Conservation (phyloP, 2,113 vertebrate genomes). For the Grammomys surdaster region DNA sequence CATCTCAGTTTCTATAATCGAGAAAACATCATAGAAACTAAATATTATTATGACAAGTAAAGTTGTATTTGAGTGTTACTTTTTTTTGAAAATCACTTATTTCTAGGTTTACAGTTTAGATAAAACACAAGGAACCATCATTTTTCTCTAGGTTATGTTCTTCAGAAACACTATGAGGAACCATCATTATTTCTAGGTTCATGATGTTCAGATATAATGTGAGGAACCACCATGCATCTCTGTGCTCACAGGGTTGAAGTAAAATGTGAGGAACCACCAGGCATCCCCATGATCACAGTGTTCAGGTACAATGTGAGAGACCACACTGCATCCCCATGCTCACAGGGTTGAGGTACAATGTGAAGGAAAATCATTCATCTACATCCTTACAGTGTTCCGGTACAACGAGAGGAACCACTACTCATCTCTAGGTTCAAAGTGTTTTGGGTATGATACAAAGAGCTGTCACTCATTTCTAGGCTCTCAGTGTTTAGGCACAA, state of each 20-base stretch:
- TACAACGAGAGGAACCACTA: not conserved
- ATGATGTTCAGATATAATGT: not conserved
- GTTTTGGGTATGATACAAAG: not conserved
- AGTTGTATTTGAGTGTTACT: not conserved
- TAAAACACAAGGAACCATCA: not conserved
- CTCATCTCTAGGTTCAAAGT: not conserved
- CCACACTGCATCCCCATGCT: too few relatives aligned
- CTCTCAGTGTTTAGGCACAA: constrained; percentile 66
- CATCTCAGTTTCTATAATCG: not conserved
- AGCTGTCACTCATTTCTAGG: constrained; percentile 44
- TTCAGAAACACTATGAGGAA: not conserved
- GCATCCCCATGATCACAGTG: not conserved
- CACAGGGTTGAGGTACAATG: not conserved
- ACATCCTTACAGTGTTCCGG: not conserved
- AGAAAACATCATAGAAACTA: not conserved
- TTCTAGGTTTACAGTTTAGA: not conserved
- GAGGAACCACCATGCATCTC: not conserved
- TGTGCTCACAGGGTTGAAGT: not conserved
- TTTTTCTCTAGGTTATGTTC: not conserved
- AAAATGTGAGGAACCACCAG: not conserved
- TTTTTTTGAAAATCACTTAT: constrained; percentile 17
- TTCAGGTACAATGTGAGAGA: not conserved
- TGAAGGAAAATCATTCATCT: not conserved
- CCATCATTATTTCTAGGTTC: not conserved
- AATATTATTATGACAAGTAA: constrained; percentile 46